Conservation (phyloP, 2,797 vertebrate species). For the Megaceryle alcyon region DNA sequence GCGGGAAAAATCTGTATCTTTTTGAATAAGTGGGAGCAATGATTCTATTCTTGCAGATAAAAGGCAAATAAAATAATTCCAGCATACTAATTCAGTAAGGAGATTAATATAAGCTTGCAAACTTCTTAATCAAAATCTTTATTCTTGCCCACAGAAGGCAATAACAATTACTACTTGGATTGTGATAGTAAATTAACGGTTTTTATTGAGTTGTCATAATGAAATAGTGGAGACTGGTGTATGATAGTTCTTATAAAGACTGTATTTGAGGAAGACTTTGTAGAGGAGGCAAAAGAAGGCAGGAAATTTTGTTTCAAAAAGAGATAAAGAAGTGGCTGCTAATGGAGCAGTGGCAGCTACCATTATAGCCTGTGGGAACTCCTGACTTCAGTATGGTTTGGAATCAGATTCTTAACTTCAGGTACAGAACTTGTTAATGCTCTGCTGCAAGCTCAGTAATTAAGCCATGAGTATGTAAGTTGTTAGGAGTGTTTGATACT, state of each 20-base stretch:
- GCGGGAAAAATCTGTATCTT: neutral
- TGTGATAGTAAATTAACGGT: slow-evolving; percentile 10
- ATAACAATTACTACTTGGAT: slow-evolving; percentile 20
- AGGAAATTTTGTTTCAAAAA: neutral
- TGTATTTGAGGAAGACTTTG: neutral
- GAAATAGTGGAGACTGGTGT: neutral
- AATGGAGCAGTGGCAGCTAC: neutral
- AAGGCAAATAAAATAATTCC: slow-evolving; percentile 13
- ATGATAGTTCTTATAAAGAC: neutral
- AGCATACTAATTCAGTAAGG: slow-evolving; percentile 48
- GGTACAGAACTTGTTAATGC: neutral
- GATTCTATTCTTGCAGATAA: slow-evolving; percentile 18
- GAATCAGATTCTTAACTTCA: neutral
- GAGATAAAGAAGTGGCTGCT: neutral
- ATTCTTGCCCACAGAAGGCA: slow-evolving; percentile 12
- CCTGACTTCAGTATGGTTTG: neutral
- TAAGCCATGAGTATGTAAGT: neutral
- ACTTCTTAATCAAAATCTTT: slow-evolving; percentile 49
- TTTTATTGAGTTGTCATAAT: slow-evolving; percentile 36
- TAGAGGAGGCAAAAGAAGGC: neutral
- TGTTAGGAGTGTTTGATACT: neutral
- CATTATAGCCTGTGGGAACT: neutral
- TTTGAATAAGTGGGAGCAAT: neutral
- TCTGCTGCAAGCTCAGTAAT: neutral
- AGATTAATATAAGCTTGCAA: slow-evolving; percentile 50